A percentile compares a stretch with the other conserved stretches of the same genome.
Conservation (phyloP, 2,113 vertebrate genomes). For the Poicephalus meyeri region DNA sequence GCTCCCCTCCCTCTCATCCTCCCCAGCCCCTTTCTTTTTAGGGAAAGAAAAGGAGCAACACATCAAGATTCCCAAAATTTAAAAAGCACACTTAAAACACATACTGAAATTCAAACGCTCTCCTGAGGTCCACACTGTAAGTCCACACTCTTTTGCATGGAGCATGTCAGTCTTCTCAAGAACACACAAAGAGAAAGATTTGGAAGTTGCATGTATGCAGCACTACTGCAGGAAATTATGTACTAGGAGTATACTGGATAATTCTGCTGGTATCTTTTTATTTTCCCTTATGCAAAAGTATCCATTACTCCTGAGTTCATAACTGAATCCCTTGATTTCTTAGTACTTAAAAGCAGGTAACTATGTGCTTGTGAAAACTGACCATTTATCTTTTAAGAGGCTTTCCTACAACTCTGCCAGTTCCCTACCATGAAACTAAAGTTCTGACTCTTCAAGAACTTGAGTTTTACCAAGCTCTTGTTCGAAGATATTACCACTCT, state of each 20-base stretch:
- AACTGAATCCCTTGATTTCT: background rate
- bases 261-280: background rate
- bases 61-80: background rate
- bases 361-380: background rate
- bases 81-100: background rate
- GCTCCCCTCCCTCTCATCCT: too few species aligned
- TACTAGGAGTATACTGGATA: background rate
- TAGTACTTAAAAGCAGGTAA: background rate
- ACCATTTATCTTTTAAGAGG: background rate
- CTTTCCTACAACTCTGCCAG: background rate
- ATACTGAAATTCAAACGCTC: background rate
- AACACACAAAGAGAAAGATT: background rate
- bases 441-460: background rate
- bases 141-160: background rate
- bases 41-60: background rate
- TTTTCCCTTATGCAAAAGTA: background rate
- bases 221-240: background rate
- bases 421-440: background rate
- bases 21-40: background rate
- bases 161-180: background rate
- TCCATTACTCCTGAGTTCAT: background rate
- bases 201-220: background rate
- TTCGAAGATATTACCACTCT: background rate
- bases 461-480: background rate
- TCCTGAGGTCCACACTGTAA: background rate